Evolutionary conservation across 2,888 invertebrate genomes (phyloP).

Genomic region (Torymus auratus): DNA sequence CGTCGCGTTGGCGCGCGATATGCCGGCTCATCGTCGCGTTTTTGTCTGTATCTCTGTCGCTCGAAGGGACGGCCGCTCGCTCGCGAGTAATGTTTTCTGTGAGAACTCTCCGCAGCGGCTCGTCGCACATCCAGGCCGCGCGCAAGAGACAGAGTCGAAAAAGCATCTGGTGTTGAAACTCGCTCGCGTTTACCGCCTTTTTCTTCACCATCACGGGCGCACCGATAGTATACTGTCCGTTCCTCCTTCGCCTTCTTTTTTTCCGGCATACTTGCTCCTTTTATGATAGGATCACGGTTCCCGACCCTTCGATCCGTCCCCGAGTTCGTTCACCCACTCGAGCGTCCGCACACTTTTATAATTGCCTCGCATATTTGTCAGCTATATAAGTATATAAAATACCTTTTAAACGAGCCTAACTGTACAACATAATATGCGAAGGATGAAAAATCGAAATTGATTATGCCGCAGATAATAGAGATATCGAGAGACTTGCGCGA

Average conservation of each 20-base stretch:
- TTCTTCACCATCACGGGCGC: no score
- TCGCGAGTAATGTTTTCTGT: constrained; percentile 59
- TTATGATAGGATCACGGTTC: no score
- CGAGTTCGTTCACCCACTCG: no score
- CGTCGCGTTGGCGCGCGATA: constrained; percentile 8
- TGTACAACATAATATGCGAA: no score
- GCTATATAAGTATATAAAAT: no score
- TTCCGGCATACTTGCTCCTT: no score
- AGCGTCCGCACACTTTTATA: no score
- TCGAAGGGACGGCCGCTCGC: constrained; percentile 7
- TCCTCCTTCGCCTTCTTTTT: no score
- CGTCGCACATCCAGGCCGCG: constrained; percentile 68
- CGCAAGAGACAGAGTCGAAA: constrained; percentile 26
- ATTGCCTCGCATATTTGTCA: no score
- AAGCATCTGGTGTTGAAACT: constrained; percentile 36
- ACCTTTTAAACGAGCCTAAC: no score
- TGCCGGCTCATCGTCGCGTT: constrained; percentile 40
- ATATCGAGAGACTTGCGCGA: background rate
- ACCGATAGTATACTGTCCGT: no score
- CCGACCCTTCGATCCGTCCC: no score
- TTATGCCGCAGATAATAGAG: background rate
- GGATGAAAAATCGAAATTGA: background rate
- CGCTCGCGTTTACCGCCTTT: background rate
- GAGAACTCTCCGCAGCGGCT: constrained; percentile 68
- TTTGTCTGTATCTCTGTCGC: constrained; percentile 10